Base-by-base conservation (phyloP, 2,888 invertebrate genomes). In the Platycnemis pennipes region DNA sequence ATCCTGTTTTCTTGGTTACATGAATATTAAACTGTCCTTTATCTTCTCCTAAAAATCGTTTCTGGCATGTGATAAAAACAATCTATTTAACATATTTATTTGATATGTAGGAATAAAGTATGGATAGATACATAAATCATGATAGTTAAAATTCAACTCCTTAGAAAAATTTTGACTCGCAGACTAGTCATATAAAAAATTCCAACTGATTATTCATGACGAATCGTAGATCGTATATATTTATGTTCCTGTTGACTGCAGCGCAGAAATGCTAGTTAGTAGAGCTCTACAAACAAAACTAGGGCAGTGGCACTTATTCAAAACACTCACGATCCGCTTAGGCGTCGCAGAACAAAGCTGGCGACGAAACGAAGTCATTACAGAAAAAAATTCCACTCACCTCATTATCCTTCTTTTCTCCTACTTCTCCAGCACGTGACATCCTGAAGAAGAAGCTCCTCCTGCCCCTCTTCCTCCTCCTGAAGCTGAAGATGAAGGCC, bases 401-500 rank as follows among this genome's bases (percentile, higher is more conserved):
- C 19, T n/a, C 88, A 49, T 89, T 31, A 53, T 19, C 44, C 44
- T n/a, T 63, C 13, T 44, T 37, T 63, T 26, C 37, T 85, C 44
- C 88, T n/a, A 31, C 94, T 91, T 94, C 94, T 96, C 22, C 96
- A 98, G 98, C 98, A 95, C 98, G 98, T 95, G 98, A 98, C 95
- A 97, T 98, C 96, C 97, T 98, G 96, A 98, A 98, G 97, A 98
- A 98, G 97, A 98, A 98, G 96, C 97, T 98, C 91, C 97, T 98
- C 95, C 97, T 98, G 96, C 98, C 98, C 31, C 97, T 98, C 95
- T 96, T 98, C 95, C 97, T 99, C 95, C 97, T 98, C 94, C 96
- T 99, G 95, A 99, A 99, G 96, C 96, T 99, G 96, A 98, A 98
- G 96, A 97, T 98, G 97, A 98, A 99, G 96, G 98, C 98, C 45